Percentiles rank a stretch among this genome's conserved stretches.
phyloP scores from a whole-genome alignment of 2,888 invertebrate species.

The Sinodicranocentrus sp. region DNA sequence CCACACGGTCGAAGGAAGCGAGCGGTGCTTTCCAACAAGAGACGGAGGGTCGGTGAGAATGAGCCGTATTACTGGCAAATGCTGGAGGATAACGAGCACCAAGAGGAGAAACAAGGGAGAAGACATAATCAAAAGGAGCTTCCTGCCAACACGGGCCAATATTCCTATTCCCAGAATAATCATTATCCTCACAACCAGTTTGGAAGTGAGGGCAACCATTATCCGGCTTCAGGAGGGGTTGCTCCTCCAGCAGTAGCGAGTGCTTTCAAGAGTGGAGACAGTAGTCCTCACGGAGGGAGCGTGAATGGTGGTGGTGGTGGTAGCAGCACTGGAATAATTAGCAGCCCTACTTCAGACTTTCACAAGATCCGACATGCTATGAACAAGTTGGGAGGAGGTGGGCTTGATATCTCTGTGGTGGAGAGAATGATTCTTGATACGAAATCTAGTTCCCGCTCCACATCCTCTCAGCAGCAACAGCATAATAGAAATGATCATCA shows the following conservation, averaged over 20 bases:
- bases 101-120: not conserved
- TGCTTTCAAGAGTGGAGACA: slow-evolving; percentile 39
- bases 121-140: not conserved
- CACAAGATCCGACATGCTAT: slow-evolving; percentile 75
- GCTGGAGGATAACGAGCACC: slow-evolving; percentile 49
- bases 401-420: slow-evolving; percentile 70
- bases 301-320: too few species aligned
- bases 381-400: slow-evolving; percentile 73
- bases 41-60: slow-evolving; percentile 38
- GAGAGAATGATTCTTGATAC: slow-evolving; percentile 74
- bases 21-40: slow-evolving; percentile 45
- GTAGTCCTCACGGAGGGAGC: too few species aligned
- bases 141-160: not conserved
- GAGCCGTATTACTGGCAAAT: slow-evolving; percentile 66
- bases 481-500: slow-evolving; percentile 32
- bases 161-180: slow-evolving; percentile 24
- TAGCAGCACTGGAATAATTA: not conserved
- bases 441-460: slow-evolving; percentile 14
- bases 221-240: not conserved
- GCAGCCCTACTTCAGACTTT: slow-evolving; percentile 57
- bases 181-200: slow-evolving; percentile 24
- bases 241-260: slow-evolving; percentile 21
- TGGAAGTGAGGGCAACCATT: not conserved
- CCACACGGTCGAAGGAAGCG: not conserved
- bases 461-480: slow-evolving; percentile 3